Evolutionary conservation across 2,888 invertebrate genomes (phyloP), one percentile per base, ranked within the genome.

Genomic region (Opisthograptis luteolata): DNA sequence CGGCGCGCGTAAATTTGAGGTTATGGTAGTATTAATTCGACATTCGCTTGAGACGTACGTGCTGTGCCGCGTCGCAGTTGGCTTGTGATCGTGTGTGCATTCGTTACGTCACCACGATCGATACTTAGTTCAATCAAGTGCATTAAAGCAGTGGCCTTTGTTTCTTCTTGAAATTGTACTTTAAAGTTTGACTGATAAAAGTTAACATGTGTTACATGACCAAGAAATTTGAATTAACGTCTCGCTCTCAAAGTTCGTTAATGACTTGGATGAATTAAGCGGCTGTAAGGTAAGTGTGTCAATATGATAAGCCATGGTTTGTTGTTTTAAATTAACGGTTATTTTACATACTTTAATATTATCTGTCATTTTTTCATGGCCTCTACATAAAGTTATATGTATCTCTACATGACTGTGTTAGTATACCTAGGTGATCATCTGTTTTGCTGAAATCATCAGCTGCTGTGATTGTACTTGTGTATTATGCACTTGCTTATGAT

Each of bases 21-120:
- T 90, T 87, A 88, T 85, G 83, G 81, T 86, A 90, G 89, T 90
- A 82, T 84, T 84, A 84, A 83, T 79, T 80, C 81, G 70, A 76
- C 87, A 72, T 81, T 80, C 80, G 80, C 67, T 69, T 60, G 65
- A 72, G 75, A 70, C 78, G 86, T 70, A 86, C 87, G 87, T 79
- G 75, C 63, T 57, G 57, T 36, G 53, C 32, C 55, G 64, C 47
- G 52, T 48, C 52, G 54, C 58, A 60, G 44, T 47, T 50, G 53
- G 58, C 58, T 63, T 55, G 64, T 62, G 68, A 69, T 77, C 73
- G 75, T 72, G 64, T 69, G 69, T 79, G 75, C 69, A 73, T 72
- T 71, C 62, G 67, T 68, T 74, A 73, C 73, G 70, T 72, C 69
- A 66, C 78, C 69, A 66, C 78, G 79, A 85, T 87, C 85, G 79